Evolutionary conservation across 1,140 invertebrate genomes (phyloP), one percentile per base, ranked within the genome.

Genomic region (Aphaenogaster rudis): DNA sequence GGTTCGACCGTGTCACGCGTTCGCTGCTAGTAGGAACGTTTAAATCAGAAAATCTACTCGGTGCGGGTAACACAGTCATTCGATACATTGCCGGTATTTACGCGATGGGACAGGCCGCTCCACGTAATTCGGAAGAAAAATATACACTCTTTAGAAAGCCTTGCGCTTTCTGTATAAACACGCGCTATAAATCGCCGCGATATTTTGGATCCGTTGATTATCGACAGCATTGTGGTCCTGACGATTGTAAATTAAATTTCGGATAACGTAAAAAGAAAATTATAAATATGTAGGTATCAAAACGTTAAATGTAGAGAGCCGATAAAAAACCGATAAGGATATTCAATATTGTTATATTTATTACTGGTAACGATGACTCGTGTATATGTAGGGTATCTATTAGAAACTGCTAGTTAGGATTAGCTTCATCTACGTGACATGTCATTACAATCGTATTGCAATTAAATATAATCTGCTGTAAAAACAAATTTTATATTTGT

Each of bases 1-100:
- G 86, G 86, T 87, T 87, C 79, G 86, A 76, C 80, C 86, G 86
- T 82, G 86, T 71, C 79, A 80, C 85, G 85, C 85, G 85, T 69
- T 67, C 78, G 54, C 66, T 72, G 66, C 66, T 84, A 66, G 74
- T 66, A 66, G 72, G 36, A 79, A 78, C 82, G 82, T 66, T 86
- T 79, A 79, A 86, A 86, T 86, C 76, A 79, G 82, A 79, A 86
- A 86, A 86, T 86, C 82, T 79, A 86, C 82, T 86, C 82, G 82
- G 79, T 86, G 82, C 74, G 74, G 74, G 48, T 57, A 64, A 86
- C 74, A 48, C 69, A 84, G 80, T 84, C 69, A 84, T 61, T 84
- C 82, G 82, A 86, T 79, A 79, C 82, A 61, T 50, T 39, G 42
- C 69, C 80, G 33, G 54, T 84, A 50, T 84, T 84, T 84, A 63